Conservation (phyloP, 2,113 vertebrate genomes). For the Philantomba maxwellii region DNA sequence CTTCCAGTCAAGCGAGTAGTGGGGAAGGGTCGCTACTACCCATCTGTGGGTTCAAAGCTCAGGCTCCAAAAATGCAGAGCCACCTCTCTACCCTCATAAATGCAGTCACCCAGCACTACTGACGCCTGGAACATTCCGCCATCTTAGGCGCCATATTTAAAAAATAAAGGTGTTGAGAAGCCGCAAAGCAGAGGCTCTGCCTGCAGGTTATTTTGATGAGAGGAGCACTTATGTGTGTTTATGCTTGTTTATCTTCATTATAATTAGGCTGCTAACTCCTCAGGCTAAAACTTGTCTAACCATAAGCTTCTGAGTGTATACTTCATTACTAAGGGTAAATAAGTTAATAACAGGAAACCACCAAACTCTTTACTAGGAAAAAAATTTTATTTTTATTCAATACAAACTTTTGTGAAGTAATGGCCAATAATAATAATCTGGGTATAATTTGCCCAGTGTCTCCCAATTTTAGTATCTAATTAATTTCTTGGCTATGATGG, state of each 20-base stretch:
- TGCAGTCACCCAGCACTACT: background rate
- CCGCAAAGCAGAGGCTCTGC: background rate
- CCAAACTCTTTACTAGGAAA: background rate
- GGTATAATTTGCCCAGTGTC: background rate
- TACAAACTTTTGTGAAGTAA: background rate
- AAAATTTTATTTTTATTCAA: conserved; percentile 2
- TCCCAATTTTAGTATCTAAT: background rate
- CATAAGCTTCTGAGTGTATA: background rate
- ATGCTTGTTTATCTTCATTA: conserved; percentile 23
- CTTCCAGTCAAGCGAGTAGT: background rate
- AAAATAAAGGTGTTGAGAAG: background rate
- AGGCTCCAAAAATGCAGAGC: background rate
- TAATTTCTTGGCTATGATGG: background rate
- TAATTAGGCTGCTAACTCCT: conserved; percentile 33
- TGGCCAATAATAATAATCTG: background rate
- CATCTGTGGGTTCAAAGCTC: background rate
- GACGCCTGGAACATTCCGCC: background rate
- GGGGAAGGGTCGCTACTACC: background rate
- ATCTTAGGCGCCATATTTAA: background rate
- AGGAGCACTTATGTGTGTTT: background rate
- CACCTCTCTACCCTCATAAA: background rate
- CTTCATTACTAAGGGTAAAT: conserved; percentile 17
- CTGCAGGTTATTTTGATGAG: background rate
- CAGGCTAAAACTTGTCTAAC: conserved; percentile 9
- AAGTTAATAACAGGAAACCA: conserved; percentile 36